phyloP scores from a whole-genome alignment of 2,888 invertebrate genomes.

The Philhelius pedissequus region DNA sequence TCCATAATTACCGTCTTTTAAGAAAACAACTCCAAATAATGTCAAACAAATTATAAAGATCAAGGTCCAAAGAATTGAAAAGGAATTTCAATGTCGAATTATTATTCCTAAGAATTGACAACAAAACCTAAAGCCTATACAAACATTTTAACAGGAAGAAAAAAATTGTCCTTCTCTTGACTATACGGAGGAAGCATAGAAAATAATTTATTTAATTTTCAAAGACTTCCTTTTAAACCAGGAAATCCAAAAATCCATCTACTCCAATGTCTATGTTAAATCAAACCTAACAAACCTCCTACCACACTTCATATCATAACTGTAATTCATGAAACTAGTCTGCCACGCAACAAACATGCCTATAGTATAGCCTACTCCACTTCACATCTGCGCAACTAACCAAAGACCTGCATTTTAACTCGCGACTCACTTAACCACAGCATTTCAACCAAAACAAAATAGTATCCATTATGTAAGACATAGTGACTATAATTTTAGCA shows the following conservation, averaged over 20 bases:
- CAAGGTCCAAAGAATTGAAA: not conserved
- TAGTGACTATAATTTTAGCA: not conserved
- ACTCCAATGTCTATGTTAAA: conserved; percentile 23
- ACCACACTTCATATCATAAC: not conserved
- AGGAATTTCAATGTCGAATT: not conserved
- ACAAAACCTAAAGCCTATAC: not conserved
- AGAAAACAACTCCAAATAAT: not conserved
- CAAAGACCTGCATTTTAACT: conserved; percentile 55
- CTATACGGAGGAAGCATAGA: not conserved
- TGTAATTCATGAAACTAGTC: not conserved
- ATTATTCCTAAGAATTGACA: not conserved
- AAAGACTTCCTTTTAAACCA: conserved; percentile 1
- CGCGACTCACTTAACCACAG: conserved; percentile 51
- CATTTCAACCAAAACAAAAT: not conserved
- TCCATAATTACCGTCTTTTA: not conserved
- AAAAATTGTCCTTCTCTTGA: not conserved
- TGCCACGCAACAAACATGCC: not conserved
- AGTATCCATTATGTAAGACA: conserved; percentile 28
- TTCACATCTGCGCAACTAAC: conserved; percentile 54
- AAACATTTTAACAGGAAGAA: not conserved
- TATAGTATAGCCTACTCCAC: conserved; percentile 56
- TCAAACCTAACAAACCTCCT: not conserved
- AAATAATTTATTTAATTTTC: not conserved
- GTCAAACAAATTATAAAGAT: not conserved
- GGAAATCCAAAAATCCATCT: not conserved